These are phyloP conservation scores for Archilochus colubris DNA, from an alignment of 2,113 vertebrate species.

Conservation along the genomic window DNA sequence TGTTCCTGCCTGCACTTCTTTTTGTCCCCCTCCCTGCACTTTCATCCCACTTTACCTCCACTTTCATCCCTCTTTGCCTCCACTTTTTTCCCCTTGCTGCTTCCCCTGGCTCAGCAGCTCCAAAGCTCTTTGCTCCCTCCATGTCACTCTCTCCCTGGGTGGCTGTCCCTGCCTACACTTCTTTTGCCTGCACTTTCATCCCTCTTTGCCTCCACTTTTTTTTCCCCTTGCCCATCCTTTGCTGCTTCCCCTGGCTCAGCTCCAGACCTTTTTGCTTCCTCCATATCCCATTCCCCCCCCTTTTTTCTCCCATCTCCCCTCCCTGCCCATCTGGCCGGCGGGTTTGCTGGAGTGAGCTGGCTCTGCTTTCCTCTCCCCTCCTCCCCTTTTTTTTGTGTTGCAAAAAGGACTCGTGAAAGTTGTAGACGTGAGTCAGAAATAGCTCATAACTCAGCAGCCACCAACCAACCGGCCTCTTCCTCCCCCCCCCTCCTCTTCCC, in stretches of 20 bases:
- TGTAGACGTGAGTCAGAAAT: slow-evolving; percentile 73
- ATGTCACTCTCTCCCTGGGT: no score
- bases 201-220: no score
- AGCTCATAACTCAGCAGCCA: slow-evolving; percentile 68
- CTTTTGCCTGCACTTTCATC: no score
- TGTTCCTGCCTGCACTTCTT: no score
- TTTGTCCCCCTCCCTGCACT: no score
- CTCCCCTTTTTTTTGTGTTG: slow-evolving; percentile 15
- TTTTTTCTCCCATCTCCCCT: background rate
- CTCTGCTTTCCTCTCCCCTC: slow-evolving; percentile 20
- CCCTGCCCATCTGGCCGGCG: slow-evolving; percentile 64
- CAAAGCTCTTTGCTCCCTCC: no score
- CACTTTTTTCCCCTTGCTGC: no score
- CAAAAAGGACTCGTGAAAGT: slow-evolving; percentile 72
- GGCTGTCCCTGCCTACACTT: background rate
- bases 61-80: no score
- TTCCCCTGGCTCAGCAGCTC: no score
- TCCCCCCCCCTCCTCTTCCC: background rate
- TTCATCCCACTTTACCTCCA: background rate
- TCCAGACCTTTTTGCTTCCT: accelerated
- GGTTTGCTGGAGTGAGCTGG: slow-evolving; percentile 30
- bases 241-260: background rate
- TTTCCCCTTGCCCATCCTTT: background rate
- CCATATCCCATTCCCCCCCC: background rate
- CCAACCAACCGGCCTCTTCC: background rate